These are phyloP conservation scores for Corvus hawaiiensis DNA, from an alignment of 2,113 vertebrate species.

Conservation along the genomic window DNA sequence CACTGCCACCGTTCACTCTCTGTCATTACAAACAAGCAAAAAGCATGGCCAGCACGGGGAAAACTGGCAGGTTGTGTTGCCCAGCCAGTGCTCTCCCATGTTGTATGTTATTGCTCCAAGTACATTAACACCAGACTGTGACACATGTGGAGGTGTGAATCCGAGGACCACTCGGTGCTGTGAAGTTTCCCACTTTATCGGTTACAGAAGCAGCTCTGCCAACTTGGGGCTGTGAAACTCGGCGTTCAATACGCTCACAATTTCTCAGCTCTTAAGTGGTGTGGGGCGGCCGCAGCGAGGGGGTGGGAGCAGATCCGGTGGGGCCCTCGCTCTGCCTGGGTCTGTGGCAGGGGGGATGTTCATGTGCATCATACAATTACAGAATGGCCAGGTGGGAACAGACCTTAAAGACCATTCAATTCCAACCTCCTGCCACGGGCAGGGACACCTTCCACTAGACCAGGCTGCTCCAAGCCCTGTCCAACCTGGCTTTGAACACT, in stretches of 20 bases:
- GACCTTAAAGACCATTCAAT: too few relatives aligned
- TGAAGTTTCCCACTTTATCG: constrained; percentile 30
- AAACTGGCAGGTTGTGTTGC: background rate
- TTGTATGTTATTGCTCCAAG: background rate
- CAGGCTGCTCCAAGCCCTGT: background rate
- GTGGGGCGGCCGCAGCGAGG: background rate
- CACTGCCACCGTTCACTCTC: rapidly evolving
- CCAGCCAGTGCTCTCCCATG: background rate
- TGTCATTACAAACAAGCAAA: too few relatives aligned
- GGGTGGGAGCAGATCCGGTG: rapidly evolving
- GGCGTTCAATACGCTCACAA: rapidly evolving
- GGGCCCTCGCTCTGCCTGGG: rapidly evolving
- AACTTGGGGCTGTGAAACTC: background rate
- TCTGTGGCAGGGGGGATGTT: background rate
- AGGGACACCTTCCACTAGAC: rapidly evolving
- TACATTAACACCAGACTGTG: background rate
- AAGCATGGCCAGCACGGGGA: rapidly evolving
- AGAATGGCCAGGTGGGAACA: background rate
- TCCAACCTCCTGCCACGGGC: rapidly evolving
- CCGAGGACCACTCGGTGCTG: background rate
- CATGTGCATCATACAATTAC: rapidly evolving
- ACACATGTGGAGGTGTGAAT: background rate
- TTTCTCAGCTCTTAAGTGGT: background rate
- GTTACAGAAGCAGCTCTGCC: background rate
- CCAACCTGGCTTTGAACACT: rapidly evolving